phyloP scores from a whole-genome alignment of 1,140 invertebrate genomes.

The Whitmania pigra region DNA sequence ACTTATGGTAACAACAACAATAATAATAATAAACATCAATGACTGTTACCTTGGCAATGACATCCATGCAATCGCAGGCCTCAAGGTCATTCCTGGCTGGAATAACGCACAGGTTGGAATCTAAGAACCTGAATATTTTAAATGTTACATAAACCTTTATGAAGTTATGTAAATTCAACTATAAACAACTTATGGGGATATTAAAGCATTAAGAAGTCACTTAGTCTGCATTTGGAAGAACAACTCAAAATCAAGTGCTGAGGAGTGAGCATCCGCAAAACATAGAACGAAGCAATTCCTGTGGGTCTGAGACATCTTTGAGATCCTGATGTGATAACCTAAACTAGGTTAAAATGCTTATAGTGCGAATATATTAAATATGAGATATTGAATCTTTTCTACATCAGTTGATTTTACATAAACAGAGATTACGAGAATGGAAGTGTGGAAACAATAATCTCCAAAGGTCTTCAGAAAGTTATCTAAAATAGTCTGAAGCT shows the following conservation, averaged over 20 bases:
- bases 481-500: background rate
- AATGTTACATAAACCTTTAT: background rate
- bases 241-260: background rate
- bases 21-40: background rate
- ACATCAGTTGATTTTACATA: background rate
- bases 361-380: background rate
- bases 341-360: background rate
- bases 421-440: background rate
- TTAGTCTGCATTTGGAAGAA: constrained; percentile 5
- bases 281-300: background rate
- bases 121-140: constrained; percentile 2
- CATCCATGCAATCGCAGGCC: constrained; percentile 1
- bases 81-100: constrained; percentile 1
- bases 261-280: background rate
- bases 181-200: background rate
- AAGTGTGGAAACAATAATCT: background rate
- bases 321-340: background rate
- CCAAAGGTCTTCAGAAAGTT: background rate
- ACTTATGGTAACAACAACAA: background rate
- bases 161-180: background rate
- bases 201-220: background rate
- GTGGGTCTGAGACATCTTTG: background rate
- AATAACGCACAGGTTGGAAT: background rate
- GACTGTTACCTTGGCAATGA: background rate
- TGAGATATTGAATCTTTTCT: background rate